A percentile compares a stretch with the other conserved stretches of the same genome.
Evolutionary conservation across 2,888 invertebrate genomes (phyloP).

Genomic region (Argyra leucocephala): DNA sequence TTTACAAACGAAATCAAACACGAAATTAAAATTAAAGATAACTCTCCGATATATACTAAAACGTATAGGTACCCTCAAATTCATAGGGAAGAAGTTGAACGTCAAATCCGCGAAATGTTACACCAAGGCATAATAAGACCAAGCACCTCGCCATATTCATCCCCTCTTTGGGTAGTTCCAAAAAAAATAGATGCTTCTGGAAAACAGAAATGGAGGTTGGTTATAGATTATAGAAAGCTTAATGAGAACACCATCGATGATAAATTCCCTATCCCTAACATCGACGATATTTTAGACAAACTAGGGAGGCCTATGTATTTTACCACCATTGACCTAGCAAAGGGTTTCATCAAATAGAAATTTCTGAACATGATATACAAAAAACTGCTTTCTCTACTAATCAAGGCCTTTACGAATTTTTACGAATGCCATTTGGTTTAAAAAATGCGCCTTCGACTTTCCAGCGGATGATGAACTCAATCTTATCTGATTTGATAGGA

Average conservation of each 20-base stretch:
- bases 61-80: too few species aligned
- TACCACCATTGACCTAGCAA: constrained; percentile 21
- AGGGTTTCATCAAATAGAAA: background rate
- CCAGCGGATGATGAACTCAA: constrained; percentile 14
- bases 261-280: constrained; percentile 14
- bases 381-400: constrained; percentile 17
- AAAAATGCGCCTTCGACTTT: constrained; percentile 16
- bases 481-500: constrained; percentile 13
- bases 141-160: constrained; percentile 20
- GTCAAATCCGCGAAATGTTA: constrained; percentile 20
- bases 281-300: constrained; percentile 16
- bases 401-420: constrained; percentile 18
- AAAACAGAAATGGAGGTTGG: constrained; percentile 19
- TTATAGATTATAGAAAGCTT: constrained; percentile 16
- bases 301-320: constrained; percentile 18
- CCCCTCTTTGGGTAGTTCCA: constrained; percentile 19
- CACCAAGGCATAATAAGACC: constrained; percentile 17
- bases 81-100: too few species aligned
- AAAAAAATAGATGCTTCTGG: constrained; percentile 16
- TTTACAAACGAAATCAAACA: too few species aligned
- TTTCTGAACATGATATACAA: constrained; percentile 7
- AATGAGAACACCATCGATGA: constrained; percentile 16
- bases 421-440: constrained; percentile 18
- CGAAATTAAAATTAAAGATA: too few species aligned
- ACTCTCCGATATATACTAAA: too few species aligned